Conservation (phyloP, 2,888 invertebrate genomes). For the Apantesis nais region DNA sequence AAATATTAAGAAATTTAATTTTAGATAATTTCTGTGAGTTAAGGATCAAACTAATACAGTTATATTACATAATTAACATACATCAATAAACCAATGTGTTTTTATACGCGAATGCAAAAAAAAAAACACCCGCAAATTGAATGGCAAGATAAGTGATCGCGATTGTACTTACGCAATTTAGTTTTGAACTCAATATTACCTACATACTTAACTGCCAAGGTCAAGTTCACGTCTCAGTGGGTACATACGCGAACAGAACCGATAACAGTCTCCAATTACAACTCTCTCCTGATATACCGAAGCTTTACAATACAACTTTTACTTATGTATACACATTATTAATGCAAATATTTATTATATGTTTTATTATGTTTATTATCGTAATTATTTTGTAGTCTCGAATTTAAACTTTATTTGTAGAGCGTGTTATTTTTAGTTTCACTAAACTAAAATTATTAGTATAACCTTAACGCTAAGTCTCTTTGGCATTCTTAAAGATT, state of each 20-base stretch:
- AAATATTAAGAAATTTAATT: neutral
- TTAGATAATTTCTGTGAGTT: too few relatives aligned
- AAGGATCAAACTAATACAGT: too few relatives aligned
- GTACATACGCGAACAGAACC: neutral
- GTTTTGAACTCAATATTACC: constrained; percentile 1
- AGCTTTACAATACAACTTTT: neutral
- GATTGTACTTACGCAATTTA: neutral
- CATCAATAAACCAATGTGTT: too few relatives aligned
- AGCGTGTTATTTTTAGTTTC: too few relatives aligned
- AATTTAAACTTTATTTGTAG: neutral
- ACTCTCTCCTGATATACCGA: neutral
- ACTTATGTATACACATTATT: too few relatives aligned
- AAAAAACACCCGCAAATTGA: neutral
- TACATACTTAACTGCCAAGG: neutral
- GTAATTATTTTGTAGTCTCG: too few relatives aligned
- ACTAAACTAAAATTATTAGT: too few relatives aligned
- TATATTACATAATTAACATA: too few relatives aligned
- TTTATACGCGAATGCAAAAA: too few relatives aligned
- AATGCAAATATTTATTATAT: too few relatives aligned
- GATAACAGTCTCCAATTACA: neutral
- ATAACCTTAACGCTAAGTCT: neutral
- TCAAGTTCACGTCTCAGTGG: neutral
- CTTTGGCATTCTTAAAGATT: too few relatives aligned
- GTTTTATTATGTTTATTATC: too few relatives aligned
- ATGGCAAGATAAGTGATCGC: neutral